These are phyloP conservation scores for Amphipyra berbera DNA, from an alignment of 2,888 invertebrate genomes.

Conservation along the genomic window DNA sequence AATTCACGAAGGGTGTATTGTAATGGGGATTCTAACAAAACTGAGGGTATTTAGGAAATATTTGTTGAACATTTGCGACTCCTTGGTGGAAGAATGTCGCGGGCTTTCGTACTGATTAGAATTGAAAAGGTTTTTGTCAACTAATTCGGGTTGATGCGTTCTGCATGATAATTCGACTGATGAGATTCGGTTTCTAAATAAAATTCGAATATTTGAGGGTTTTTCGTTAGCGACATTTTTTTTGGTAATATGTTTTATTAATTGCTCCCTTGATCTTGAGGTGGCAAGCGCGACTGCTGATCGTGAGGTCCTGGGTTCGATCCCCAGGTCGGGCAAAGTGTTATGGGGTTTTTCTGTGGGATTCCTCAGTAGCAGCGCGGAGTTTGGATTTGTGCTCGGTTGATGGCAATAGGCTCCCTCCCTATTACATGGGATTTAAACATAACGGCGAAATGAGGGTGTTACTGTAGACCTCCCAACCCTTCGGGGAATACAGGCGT, in stretches of 20 bases:
- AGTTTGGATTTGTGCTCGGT: no score
- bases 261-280: no score
- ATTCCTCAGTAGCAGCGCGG: no score
- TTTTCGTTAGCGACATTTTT: not conserved
- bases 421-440: no score
- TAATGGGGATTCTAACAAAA: constrained; percentile 62
- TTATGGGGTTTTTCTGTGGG: no score
- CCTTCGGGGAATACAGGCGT: no score
- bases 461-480: no score
- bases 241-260: constrained; percentile 2
- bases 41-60: constrained; percentile 53
- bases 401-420: no score
- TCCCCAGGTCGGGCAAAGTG: no score
- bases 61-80: constrained; percentile 56
- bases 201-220: not conserved
- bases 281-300: no score
- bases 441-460: no score
- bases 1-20: constrained; percentile 42
- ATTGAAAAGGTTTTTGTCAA: constrained; percentile 43
- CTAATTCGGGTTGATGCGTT: constrained; percentile 49
- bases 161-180: constrained; percentile 52
- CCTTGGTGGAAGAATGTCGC: constrained; percentile 59
- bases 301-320: no score
- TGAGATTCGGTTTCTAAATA: constrained; percentile 32
- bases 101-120: constrained; percentile 56